Evolutionary conservation across 35 echinoderm and acorn worm genomes (phyloP), one percentile per base, ranked within the genome.

Genomic region (Strongylocentrotus purpuratus): DNA sequence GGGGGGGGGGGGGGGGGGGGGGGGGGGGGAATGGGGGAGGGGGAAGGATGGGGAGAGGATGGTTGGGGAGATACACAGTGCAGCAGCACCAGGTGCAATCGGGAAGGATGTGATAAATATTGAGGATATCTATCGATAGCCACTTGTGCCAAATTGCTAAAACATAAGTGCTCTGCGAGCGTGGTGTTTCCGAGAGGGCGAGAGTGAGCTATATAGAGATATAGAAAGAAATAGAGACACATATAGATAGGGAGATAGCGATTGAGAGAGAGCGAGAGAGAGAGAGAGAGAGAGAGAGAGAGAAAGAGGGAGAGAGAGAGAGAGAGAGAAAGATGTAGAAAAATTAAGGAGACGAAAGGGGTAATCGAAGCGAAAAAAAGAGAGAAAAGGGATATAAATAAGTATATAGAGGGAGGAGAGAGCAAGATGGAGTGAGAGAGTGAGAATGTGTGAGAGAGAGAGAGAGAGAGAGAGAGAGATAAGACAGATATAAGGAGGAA

Each of bases 51-150:
- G 25, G 25, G 17, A 28, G 17, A 18, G 61, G 61, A 0, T 20
- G 25, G 61, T 70, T 28, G 18, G 17, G 22, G 2, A 70, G 61
- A 28, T 70, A 78, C 28, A 78, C 65, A 78, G 65, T 78, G 28
- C 65, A 78, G 65, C 65, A 78, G 87, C 87, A 89, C 87, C 87
- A 89, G 87, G 87, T 89, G 87, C 87, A 89, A 89, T 89, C 32
- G n/a, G 45, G 45, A 46, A 89, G 15, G 31, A 46, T 45, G 87
- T 46, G 87, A 45, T 89, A 46, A 89, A 89, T 89, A 89, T 89
- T 89, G 45, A 33, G 45, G 32, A 18, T 89, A 89, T 89, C 87
- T 89, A 89, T 46, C 33, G 87, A 89, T 45, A 89, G 87, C 87
- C 87, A 89, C 45, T 89, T 89, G 87, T 89, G 87, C 45, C 87